Evolutionary conservation across 2,113 vertebrate genomes (phyloP).

Genomic region (Carassius auratus): DNA sequence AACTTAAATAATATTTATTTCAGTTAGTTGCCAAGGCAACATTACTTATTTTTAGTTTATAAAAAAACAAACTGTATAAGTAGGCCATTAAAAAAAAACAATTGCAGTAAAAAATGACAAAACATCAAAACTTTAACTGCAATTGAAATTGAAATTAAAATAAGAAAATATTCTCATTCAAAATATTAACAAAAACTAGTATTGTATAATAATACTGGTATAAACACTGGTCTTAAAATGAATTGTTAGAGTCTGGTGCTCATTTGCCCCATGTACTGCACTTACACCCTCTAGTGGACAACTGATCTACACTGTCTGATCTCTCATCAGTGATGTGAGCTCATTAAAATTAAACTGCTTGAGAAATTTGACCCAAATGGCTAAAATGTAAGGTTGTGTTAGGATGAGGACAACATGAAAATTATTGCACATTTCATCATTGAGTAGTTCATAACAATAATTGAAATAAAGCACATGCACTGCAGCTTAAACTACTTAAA

Average conservation of each 20-base stretch:
- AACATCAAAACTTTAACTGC: too few relatives aligned
- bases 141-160: too few relatives aligned
- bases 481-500: constrained; percentile 19
- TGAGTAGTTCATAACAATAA: not conserved
- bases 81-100: too few relatives aligned
- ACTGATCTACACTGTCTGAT: not conserved
- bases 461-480: not conserved
- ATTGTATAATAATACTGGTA: not conserved
- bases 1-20: too few relatives aligned
- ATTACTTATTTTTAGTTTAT: not conserved
- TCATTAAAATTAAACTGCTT: not conserved
- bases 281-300: constrained; percentile 32
- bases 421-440: not conserved
- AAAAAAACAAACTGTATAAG: too few relatives aligned
- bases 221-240: not conserved
- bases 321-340: not conserved
- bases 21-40: too few relatives aligned
- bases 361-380: not conserved
- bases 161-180: too few relatives aligned
- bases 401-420: not conserved
- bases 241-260: not conserved
- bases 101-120: too few relatives aligned
- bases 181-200: not conserved
- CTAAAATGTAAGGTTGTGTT: not conserved
- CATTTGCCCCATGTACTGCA: constrained; percentile 12